Conservation (phyloP, 2,888 invertebrate genomes). For the Melanophora roralis region DNA sequence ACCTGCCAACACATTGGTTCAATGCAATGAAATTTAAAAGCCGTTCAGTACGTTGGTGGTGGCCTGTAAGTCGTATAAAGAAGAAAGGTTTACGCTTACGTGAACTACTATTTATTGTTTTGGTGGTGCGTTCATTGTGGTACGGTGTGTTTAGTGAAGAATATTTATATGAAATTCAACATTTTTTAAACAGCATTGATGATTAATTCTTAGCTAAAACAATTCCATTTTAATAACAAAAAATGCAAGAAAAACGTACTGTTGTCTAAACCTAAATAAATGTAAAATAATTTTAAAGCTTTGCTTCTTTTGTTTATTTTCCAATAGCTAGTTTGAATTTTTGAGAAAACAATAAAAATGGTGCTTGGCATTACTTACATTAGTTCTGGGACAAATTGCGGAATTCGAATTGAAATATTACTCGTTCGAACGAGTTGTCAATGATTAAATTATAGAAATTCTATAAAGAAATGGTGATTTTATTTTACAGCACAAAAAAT, state of each 20-base stretch:
- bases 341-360: too few relatives aligned
- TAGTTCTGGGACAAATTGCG: too few relatives aligned
- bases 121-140: conserved; percentile 65
- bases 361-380: too few relatives aligned
- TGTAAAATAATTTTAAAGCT: neutral
- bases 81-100: conserved; percentile 58
- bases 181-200: conserved; percentile 36
- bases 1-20: conserved; percentile 5
- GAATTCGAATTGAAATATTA: too few relatives aligned
- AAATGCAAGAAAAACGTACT: conserved; percentile 1
- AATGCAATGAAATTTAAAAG: conserved; percentile 2
- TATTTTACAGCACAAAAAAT: too few relatives aligned
- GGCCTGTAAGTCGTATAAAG: conserved; percentile 49
- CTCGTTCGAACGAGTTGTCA: too few relatives aligned
- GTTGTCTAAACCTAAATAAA: conserved; percentile 16
- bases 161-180: conserved; percentile 53
- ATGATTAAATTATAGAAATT: too few relatives aligned
- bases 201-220: conserved; percentile 1
- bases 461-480: too few relatives aligned
- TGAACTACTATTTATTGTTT: conserved; percentile 63
- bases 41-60: conserved; percentile 52
- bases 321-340: too few relatives aligned
- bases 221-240: neutral
- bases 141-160: conserved; percentile 62
- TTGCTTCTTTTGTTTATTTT: too few relatives aligned